Evolutionary conservation across 1,140 invertebrate species (phyloP).

Genomic region (Leptopilina clavipes): DNA sequence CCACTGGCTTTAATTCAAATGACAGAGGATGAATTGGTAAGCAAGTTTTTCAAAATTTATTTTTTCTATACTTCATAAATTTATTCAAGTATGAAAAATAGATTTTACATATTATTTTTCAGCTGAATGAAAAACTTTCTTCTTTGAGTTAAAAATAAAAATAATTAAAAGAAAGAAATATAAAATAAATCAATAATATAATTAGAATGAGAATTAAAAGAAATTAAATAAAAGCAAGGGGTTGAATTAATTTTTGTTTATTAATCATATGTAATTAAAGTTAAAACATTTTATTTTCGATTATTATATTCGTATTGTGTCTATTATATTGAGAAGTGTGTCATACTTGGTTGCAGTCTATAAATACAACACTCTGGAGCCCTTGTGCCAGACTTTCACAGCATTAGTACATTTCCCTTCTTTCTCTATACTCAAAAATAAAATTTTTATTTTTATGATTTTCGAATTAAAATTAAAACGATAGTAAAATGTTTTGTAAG

Average conservation of each 20-base stretch:
- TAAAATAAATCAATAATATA: no score
- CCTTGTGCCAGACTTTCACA: conserved; percentile 53
- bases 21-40: conserved; percentile 88
- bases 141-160: no score
- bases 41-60: conserved; percentile 35
- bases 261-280: background rate
- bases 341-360: conserved; percentile 49
- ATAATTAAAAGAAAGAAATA: no score
- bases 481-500: background rate
- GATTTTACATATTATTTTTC: no score
- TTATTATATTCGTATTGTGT: conserved; percentile 16
- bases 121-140: no score
- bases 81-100: no score
- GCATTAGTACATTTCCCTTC: background rate
- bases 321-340: conserved; percentile 34
- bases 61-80: background rate
- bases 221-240: no score
- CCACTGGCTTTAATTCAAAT: conserved; percentile 85
- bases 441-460: no score
- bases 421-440: background rate
- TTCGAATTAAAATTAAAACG: no score
- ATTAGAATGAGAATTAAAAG: no score
- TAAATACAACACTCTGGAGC: conserved; percentile 58
- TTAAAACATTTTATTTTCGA: conserved; percentile 16
- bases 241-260: background rate